phyloP scores from a whole-genome alignment of 1,140 invertebrate species.

The Nasonia giraulti region DNA sequence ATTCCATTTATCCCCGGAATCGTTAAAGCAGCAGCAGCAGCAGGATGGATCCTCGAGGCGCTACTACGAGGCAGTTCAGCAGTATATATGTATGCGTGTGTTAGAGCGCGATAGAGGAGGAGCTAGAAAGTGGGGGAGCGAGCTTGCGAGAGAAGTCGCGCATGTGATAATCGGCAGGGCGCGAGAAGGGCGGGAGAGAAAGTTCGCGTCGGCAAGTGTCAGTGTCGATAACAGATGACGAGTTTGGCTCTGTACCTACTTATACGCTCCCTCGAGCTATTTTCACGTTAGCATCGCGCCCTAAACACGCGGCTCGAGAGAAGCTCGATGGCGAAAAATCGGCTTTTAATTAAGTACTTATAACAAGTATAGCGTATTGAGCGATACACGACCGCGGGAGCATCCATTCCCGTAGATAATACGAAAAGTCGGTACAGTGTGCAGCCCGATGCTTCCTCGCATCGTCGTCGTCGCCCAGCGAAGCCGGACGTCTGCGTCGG shows the following conservation, averaged over 20 bases:
- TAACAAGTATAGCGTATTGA: too few relatives aligned
- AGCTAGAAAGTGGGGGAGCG: too few relatives aligned
- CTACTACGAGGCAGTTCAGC: not conserved
- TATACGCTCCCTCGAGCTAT: not conserved
- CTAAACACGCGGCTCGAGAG: too few relatives aligned
- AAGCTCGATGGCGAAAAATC: too few relatives aligned
- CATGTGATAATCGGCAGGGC: conserved; percentile 31
- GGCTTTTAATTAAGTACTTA: too few relatives aligned
- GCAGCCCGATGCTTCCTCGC: not conserved
- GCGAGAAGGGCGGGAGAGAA: not conserved
- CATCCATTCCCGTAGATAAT: not conserved
- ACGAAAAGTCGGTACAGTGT: not conserved
- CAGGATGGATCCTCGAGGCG: conserved; percentile 29
- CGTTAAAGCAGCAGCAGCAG: conserved; percentile 39
- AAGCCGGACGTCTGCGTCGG: conserved; percentile 49
- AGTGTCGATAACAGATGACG: conserved; percentile 44
- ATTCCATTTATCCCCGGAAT: conserved; percentile 48
- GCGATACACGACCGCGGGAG: too few relatives aligned
- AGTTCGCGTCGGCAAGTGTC: conserved; percentile 41
- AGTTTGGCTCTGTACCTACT: conserved; percentile 1
- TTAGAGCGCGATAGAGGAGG: too few relatives aligned
- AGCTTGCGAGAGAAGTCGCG: conserved; percentile 24
- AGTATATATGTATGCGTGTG: too few relatives aligned
- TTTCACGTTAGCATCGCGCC: too few relatives aligned
- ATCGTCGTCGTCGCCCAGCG: conserved; percentile 36